Percentiles rank a stretch among this genome's conserved stretches.
Conservation (phyloP, 2,888 invertebrate genomes). For the Patella pellucida region DNA sequence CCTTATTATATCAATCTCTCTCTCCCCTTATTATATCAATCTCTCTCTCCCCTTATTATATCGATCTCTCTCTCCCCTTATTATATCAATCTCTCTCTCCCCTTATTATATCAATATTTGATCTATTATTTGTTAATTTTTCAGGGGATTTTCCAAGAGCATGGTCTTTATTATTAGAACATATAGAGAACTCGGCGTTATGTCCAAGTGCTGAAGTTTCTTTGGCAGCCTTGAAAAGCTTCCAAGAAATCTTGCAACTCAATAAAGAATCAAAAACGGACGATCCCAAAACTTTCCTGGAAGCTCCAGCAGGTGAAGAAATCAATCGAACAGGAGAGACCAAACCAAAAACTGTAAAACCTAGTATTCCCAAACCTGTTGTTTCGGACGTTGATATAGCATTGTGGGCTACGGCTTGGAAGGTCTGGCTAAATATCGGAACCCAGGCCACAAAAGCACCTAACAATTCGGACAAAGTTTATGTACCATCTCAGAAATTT, state of each 20-base stretch:
- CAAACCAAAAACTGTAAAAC: slow-evolving; percentile 23
- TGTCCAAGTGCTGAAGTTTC: slow-evolving; percentile 93
- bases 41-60: too few relatives aligned
- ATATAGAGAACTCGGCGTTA: slow-evolving; percentile 81
- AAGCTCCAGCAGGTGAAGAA: slow-evolving; percentile 52
- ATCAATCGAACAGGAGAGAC: slow-evolving; percentile 53
- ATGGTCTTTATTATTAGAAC: slow-evolving; percentile 93
- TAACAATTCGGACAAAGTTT: slow-evolving; percentile 72
- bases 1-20: too few relatives aligned
- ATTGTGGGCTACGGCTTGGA: slow-evolving; percentile 70
- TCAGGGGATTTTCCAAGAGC: slow-evolving; percentile 90
- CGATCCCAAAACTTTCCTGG: slow-evolving; percentile 21
- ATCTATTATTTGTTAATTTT: slow-evolving; percentile 20
- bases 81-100: too few relatives aligned
- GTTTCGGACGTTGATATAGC: slow-evolving; percentile 57
- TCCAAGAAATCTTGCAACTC: slow-evolving; percentile 88
- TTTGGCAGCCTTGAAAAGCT: slow-evolving; percentile 93
- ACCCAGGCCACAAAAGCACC: slow-evolving; percentile 79
- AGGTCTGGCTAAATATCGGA: slow-evolving; percentile 87
- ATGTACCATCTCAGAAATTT: slow-evolving; percentile 93
- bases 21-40: too few relatives aligned
- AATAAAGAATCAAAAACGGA: slow-evolving; percentile 44
- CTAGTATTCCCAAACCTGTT: slow-evolving; percentile 2
- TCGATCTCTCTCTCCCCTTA: too few relatives aligned
- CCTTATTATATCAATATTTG: too few relatives aligned